Evolutionary conservation across 2,113 vertebrate species (phyloP).

Genomic region (Otolemur garnettii): DNA sequence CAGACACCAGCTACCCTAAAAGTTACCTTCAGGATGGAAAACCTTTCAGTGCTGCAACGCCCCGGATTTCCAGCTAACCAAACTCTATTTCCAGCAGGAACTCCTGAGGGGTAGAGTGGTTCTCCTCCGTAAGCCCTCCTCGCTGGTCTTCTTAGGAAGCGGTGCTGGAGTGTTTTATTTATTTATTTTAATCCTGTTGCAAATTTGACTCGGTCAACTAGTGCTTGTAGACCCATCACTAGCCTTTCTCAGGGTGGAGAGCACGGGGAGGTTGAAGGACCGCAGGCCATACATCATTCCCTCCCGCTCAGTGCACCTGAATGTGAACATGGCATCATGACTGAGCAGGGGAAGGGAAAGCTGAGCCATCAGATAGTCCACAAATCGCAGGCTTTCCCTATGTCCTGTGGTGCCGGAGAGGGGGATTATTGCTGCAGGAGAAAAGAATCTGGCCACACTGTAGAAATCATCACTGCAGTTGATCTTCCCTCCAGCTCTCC

Average conservation of each 20-base stretch:
- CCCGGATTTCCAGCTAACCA: slow-evolving; percentile 86
- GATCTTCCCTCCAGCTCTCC: slow-evolving; percentile 83
- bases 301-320: slow-evolving; percentile 87
- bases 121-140: slow-evolving; percentile 85
- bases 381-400: slow-evolving; percentile 87
- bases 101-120: slow-evolving; percentile 85
- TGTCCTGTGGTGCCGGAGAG: slow-evolving; percentile 87
- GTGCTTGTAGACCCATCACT: slow-evolving; percentile 83
- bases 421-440: slow-evolving; percentile 89
- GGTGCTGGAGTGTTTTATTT: slow-evolving; percentile 77
- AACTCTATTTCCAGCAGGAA: slow-evolving; percentile 88
- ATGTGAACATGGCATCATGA: slow-evolving; percentile 90
- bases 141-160: slow-evolving; percentile 84
- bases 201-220: slow-evolving; percentile 90
- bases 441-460: slow-evolving; percentile 87
- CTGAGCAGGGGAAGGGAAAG: slow-evolving; percentile 90
- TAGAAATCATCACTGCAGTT: slow-evolving; percentile 90
- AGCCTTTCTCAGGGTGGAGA: slow-evolving; percentile 84
- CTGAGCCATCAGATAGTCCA: slow-evolving; percentile 90
- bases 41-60: slow-evolving; percentile 85
- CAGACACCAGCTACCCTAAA: slow-evolving; percentile 81
- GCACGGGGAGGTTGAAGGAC: slow-evolving; percentile 84
- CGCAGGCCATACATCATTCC: slow-evolving; percentile 83
- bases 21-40: slow-evolving; percentile 88
- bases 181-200: slow-evolving; percentile 85